Percentiles rank a stretch among this genome's conserved stretches.
Conservation (phyloP, 2,113 vertebrate genomes). For the Edolisoma coerulescens region DNA sequence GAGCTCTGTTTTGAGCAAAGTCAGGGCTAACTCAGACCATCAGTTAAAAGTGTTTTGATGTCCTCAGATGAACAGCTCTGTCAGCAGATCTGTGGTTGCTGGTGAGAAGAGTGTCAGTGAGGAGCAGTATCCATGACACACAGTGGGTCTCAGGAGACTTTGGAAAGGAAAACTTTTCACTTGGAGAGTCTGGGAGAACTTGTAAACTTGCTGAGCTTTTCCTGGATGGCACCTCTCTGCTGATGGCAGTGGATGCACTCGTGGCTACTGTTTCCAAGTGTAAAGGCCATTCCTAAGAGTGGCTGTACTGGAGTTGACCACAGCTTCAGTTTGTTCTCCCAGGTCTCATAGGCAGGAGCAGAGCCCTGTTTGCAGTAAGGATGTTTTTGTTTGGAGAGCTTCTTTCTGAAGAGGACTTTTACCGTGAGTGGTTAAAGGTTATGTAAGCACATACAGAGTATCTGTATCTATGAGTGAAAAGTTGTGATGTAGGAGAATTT, state of each 20-base stretch:
- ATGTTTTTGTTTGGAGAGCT: background rate
- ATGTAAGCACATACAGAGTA: background rate
- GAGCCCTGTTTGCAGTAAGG: background rate
- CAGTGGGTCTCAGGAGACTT: background rate
- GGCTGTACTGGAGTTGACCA: background rate
- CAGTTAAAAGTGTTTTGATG: background rate
- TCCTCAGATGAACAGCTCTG: background rate
- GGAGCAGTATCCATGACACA: background rate
- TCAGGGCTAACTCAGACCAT: background rate
- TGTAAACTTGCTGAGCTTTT: background rate
- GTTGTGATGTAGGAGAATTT: background rate
- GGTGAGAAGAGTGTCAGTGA: background rate
- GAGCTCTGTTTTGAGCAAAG: background rate
- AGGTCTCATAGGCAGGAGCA: background rate
- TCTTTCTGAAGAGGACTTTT: background rate
- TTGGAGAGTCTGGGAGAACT: background rate
- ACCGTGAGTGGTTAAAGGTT: background rate
- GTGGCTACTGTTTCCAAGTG: background rate
- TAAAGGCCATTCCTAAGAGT: background rate
- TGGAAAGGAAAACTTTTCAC: background rate
- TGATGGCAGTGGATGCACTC: background rate
- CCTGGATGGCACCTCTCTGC: background rate
- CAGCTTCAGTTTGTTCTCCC: background rate
- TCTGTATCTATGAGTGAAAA: background rate
- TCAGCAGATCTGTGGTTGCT: background rate